Evolutionary conservation across 2,888 invertebrate species (phyloP), one percentile per base, ranked within the genome.

Genomic region (Agrochola lychnidis): DNA sequence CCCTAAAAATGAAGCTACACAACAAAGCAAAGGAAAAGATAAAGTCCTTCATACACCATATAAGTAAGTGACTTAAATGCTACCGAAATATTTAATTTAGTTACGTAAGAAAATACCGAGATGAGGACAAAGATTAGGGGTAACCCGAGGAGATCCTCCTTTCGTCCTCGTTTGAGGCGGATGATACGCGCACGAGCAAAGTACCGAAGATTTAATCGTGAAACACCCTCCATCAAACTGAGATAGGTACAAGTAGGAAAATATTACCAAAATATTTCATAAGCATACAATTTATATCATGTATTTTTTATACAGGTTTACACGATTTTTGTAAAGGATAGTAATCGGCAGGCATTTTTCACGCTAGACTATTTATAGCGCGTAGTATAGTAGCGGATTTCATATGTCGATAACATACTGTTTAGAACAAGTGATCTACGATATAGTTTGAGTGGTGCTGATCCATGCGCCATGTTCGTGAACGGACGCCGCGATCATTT

Each of bases 121-220:
- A 84, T 77, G 73, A 72, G 71, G 68, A 66, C 78, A 71, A 69
- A 78, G 84, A 78, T 83, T 74, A 72, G 56, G 66, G 62, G 48
- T 4, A 42, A 69, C 69, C 73, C 77, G 57, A 68, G 36, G 51
- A 42, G 73, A 83, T 76, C 68, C 51, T 45, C 70, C 30, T 36
- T 30, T 45, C 67, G 48, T 73, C 63, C 76, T 53, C 51, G 14
- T 64, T 71, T 45, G 48, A 48, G 53, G 30, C 40, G 48, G 72
- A 72, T 80, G 61, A 76, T 71, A 71, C 64, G 73, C 64, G 40
- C 68, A 66, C 68, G 53, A 74, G 64, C 56, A 72, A 81, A 84
- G 78, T 75, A 81, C 71, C 71, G 48, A 67, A 81, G 85, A 84
- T 83, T 81, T 83, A 84, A 83, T 81, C 78, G 76, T 45, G 64